Conservation (phyloP, 2,888 invertebrate genomes). For the Priocnemis perturbator region DNA sequence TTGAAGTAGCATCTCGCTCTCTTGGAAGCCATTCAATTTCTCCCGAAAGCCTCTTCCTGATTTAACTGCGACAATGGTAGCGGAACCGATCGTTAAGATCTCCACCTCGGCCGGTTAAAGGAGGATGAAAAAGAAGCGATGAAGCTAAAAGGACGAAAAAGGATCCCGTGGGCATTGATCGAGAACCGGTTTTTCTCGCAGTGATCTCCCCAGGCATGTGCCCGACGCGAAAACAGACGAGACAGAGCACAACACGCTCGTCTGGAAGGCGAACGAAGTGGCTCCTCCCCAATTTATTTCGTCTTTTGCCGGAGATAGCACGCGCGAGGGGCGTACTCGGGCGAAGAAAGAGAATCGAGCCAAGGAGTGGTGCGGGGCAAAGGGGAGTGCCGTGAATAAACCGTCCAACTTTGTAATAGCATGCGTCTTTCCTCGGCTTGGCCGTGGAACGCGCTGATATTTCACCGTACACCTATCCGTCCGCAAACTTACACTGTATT, state of each 20-base stretch:
- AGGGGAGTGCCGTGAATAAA: neutral
- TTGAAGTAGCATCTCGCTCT: too few species aligned
- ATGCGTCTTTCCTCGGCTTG: constrained; percentile 4
- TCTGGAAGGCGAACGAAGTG: constrained; percentile 24
- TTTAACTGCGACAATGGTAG: constrained; percentile 2
- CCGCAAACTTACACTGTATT: too few species aligned
- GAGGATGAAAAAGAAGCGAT: constrained; percentile 22
- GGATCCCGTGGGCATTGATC: constrained; percentile 21
- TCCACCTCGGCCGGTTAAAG: constrained; percentile 8
- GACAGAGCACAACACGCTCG: too few species aligned
- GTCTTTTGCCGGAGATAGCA: constrained; percentile 25
- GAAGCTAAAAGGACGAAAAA: constrained; percentile 27
- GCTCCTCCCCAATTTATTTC: constrained; percentile 48
- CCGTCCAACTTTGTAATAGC: neutral
- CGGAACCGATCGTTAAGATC: constrained; percentile 47
- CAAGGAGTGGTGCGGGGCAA: neutral
- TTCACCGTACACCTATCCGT: too few species aligned
- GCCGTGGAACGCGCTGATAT: neutral
- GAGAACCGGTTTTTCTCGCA: constrained; percentile 49
- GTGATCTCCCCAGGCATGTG: constrained; percentile 51
- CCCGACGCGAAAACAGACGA: constrained; percentile 41
- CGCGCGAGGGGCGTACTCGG: constrained; percentile 14
- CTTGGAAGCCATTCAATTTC: too few species aligned
- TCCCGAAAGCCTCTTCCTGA: too few species aligned
- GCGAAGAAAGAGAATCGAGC: neutral